Evolutionary conservation across 2,888 invertebrate genomes (phyloP).

Genomic region (Alitta virens): DNA sequence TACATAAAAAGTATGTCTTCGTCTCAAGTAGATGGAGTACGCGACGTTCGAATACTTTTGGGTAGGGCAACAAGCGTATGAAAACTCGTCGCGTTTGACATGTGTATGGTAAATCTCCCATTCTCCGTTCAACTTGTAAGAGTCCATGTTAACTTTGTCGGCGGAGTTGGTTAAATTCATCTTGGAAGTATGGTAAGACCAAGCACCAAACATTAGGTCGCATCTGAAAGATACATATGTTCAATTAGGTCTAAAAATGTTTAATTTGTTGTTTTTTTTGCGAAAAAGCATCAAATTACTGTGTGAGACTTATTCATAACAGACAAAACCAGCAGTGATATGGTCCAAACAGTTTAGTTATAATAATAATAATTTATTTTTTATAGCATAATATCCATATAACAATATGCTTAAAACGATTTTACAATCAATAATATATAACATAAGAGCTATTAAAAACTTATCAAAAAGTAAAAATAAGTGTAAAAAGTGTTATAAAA

Average conservation of each 20-base stretch:
- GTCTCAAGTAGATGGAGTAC: slow-evolving; percentile 19
- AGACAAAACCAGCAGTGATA: neutral
- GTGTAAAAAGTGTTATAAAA: no score
- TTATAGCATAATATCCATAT: no score
- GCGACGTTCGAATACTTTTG: slow-evolving; percentile 14
- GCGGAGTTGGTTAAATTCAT: slow-evolving; percentile 33
- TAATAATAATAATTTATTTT: no score
- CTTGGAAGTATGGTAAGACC: slow-evolving; percentile 35
- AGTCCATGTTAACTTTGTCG: slow-evolving; percentile 29
- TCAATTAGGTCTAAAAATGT: no score
- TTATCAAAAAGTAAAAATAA: no score
- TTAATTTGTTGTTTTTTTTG: no score
- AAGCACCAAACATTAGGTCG: slow-evolving; percentile 30
- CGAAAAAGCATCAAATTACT: no score
- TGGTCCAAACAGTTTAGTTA: no score
- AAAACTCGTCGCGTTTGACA: slow-evolving; percentile 23
- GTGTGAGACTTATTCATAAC: slow-evolving; percentile 12
- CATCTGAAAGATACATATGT: no score
- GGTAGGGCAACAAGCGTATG: slow-evolving; percentile 23
- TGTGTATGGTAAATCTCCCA: slow-evolving; percentile 27
- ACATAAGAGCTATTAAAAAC: no score
- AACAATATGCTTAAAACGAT: no score
- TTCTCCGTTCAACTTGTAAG: slow-evolving; percentile 33
- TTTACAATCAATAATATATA: no score
- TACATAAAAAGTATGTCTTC: slow-evolving; percentile 30